These are phyloP conservation scores for Vidua chalybeata DNA, from an alignment of 2,113 vertebrate species.

Conservation along the genomic window DNA sequence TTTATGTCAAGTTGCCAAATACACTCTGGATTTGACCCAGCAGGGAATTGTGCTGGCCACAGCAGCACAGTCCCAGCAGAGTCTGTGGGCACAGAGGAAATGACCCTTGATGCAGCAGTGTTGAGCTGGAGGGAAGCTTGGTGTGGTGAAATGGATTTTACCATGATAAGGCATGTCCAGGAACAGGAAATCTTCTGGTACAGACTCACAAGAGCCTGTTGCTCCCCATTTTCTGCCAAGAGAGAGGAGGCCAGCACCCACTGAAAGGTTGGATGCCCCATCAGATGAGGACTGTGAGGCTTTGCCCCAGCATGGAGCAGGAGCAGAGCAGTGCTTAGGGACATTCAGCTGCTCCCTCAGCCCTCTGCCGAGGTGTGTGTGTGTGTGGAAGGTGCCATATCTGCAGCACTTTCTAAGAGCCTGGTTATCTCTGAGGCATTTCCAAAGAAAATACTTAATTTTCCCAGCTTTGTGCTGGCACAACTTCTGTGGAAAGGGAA, in stretches of 20 bases:
- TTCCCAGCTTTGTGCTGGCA: constrained; percentile 35
- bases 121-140: fast-evolving
- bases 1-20: not conserved
- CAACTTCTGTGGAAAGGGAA: constrained; percentile 21
- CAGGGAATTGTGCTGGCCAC: not conserved
- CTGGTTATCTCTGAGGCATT: constrained; percentile 20
- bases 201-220: not conserved
- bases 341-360: not conserved
- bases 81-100: not conserved
- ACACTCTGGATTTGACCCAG: not conserved
- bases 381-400: not conserved
- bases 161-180: not conserved
- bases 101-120: not conserved
- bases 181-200: not conserved
- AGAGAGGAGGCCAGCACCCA: not conserved
- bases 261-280: fast-evolving
- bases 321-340: not conserved
- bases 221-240: not conserved
- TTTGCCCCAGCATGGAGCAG: not conserved
- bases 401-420: not conserved
- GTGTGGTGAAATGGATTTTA: not conserved
- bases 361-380: not conserved
- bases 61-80: not conserved
- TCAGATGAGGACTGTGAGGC: not conserved
- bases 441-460: constrained; percentile 38